Conservation (phyloP, 2,888 invertebrate species). For the Dynastes hyllus region DNA sequence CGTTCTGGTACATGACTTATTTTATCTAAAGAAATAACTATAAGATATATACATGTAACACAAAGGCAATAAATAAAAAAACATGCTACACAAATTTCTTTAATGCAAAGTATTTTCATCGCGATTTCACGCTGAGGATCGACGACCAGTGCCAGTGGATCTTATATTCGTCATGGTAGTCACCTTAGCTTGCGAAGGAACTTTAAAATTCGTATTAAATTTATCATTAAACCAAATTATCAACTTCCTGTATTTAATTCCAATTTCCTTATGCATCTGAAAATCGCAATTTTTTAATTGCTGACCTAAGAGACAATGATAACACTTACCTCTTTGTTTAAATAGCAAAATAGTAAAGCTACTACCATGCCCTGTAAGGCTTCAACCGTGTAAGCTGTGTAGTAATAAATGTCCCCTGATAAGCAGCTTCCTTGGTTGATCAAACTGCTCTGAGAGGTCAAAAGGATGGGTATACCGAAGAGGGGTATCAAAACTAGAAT, state of each 20-base stretch:
- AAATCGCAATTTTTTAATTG: neutral
- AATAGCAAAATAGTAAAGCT: slow-evolving; percentile 79
- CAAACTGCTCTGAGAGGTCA: slow-evolving; percentile 75
- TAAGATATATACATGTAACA: no score
- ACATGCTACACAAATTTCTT: no score
- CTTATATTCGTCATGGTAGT: slow-evolving; percentile 42
- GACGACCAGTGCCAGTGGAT: neutral
- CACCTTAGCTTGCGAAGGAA: slow-evolving; percentile 10
- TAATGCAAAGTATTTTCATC: no score
- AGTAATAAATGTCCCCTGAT: slow-evolving; percentile 76
- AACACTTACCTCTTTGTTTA: slow-evolving; percentile 75
- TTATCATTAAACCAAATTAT: slow-evolving; percentile 26
- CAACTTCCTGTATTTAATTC: slow-evolving; percentile 30
- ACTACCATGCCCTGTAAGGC: slow-evolving; percentile 78
- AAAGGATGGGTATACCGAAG: slow-evolving; percentile 80
- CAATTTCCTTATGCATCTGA: slow-evolving; percentile 46
- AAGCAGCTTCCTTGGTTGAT: slow-evolving; percentile 71
- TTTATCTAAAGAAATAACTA: no score
- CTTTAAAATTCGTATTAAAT: slow-evolving; percentile 33
- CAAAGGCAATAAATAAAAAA: no score
- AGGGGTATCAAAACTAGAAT: slow-evolving; percentile 81
- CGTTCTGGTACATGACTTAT: no score
- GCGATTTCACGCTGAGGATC: no score
- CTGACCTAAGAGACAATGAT: neutral
- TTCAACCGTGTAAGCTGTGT: slow-evolving; percentile 75